Percentiles rank a stretch among this genome's conserved stretches.
These are phyloP conservation scores for Platynereis dumerilii DNA, from an alignment of 2,888 invertebrate genomes.

Conservation along the genomic window DNA sequence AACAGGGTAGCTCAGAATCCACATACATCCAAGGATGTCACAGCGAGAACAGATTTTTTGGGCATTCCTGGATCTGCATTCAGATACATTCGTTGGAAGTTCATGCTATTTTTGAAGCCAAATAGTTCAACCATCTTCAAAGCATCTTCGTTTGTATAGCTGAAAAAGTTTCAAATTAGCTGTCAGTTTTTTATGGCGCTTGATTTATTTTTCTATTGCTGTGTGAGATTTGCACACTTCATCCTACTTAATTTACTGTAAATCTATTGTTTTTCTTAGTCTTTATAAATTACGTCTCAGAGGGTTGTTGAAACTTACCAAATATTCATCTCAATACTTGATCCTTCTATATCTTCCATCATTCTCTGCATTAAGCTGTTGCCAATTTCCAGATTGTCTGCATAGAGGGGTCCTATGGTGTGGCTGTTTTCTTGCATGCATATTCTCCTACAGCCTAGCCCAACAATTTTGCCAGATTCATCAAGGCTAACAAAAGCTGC, in stretches of 20 bases:
- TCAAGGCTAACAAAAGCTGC: slow-evolving; percentile 17
- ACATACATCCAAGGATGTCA: slow-evolving; percentile 19
- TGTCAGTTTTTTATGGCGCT: no score
- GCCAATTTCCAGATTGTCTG: slow-evolving; percentile 18
- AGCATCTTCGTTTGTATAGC: slow-evolving; percentile 9
- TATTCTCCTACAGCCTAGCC: slow-evolving; percentile 14
- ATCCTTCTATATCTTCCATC: slow-evolving; percentile 18
- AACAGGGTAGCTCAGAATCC: no score
- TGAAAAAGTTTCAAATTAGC: slow-evolving; percentile 7
- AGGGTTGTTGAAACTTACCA: no score
- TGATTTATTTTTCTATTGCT: no score
- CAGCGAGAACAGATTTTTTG: slow-evolving; percentile 7
- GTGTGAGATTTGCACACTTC: no score
- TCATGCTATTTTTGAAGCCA: slow-evolving; percentile 7
- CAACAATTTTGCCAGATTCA: slow-evolving; percentile 19
- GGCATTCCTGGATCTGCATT: slow-evolving; percentile 16
- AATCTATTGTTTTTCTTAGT: no score
- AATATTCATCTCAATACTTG: slow-evolving; percentile 5
- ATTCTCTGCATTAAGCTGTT: slow-evolving; percentile 15
- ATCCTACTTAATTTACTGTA: no score
- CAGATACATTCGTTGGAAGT: slow-evolving; percentile 12
- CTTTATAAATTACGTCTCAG: no score
- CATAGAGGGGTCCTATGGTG: slow-evolving; percentile 27
- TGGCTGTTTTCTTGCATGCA: slow-evolving; percentile 22
- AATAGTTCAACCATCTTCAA: slow-evolving; percentile 9